Evolutionary conservation across 2,113 vertebrate genomes (phyloP), one percentile per base, ranked within the genome.

Genomic region (Vulpes lagopus): DNA sequence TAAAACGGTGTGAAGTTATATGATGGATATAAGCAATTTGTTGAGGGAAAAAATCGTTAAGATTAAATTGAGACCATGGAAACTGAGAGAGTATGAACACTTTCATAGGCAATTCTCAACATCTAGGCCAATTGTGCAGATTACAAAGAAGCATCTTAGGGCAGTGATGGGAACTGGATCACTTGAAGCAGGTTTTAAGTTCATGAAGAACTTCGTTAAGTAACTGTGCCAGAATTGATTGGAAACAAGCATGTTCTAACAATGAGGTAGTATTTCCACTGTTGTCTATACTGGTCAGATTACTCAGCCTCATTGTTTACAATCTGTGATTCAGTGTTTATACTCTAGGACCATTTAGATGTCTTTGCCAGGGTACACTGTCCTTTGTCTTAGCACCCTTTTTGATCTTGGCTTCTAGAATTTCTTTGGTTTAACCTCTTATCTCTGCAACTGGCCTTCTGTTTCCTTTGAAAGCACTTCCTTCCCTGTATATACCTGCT

Each of bases 371-470:
- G 64, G 15, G 35, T 69, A 43, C 80, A 8, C 87, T 95, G 87
- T 81, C 84, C 49, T 92, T 93, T 83, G 65, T 95, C 59, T 92
- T 59, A 67, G 84, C 69, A 43, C 27, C 25, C 22, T 84, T 97
- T 96, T 96, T 84, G 43, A 97, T 91, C 80, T 92, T 65, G 69
- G 49, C 59, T 94, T 92, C 94, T 97, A 88, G 79, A 88, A 90
- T 96, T 88, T 96, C 92, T 93, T 89, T 95, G 17, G 17, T 60
- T 87, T 94, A 69, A 69, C 84, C 64, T 87, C 84, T 97, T 89
- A 76, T 90, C 87, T 96, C 86, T 74, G 7, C 49, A 87, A 22
- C 17, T 94, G 69, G 60, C 91, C 69, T 83, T 57, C 79, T 96
- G 22, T 93, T 86, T 93, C 65, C 87, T 97, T 94, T 83, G 38